phyloP scores from a whole-genome alignment of 2,888 invertebrate genomes.

The Cryptus armator region DNA sequence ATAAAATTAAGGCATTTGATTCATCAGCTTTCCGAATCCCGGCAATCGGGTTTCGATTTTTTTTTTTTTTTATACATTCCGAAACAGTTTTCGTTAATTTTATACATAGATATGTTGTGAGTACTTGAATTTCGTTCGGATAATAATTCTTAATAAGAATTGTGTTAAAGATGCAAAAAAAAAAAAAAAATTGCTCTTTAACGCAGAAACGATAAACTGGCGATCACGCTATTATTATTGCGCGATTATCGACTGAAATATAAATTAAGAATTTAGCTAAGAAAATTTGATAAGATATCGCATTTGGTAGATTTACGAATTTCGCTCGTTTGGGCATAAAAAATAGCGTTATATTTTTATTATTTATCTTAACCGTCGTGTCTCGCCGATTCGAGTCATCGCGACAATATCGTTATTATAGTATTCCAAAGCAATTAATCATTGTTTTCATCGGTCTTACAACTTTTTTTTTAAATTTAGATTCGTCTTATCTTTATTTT shows the following conservation, averaged over 20 bases:
- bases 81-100: slow-evolving; percentile 50
- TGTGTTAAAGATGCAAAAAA: not conserved
- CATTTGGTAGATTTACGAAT: slow-evolving; percentile 31
- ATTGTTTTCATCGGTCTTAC: slow-evolving; percentile 2
- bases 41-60: slow-evolving; percentile 34
- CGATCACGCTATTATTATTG: slow-evolving; percentile 15
- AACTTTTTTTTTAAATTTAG: slow-evolving; percentile 15
- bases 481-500: slow-evolving; percentile 9
- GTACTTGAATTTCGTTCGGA: slow-evolving; percentile 41
- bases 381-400: slow-evolving; percentile 11
- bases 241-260: slow-evolving; percentile 50
- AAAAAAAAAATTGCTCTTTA: slow-evolving; percentile 15
- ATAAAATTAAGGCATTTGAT: slow-evolving; percentile 37
- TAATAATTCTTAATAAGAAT: slow-evolving; percentile 34
- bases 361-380: not conserved
- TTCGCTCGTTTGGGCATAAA: slow-evolving; percentile 20
- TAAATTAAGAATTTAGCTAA: slow-evolving; percentile 56
- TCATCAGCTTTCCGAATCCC: not conserved
- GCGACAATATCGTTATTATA: slow-evolving; percentile 13
- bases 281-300: not conserved
- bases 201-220: slow-evolving; percentile 23
- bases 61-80: slow-evolving; percentile 40
- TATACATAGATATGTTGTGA: not conserved
- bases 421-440: slow-evolving; percentile 12
- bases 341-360: slow-evolving; percentile 32